Conservation (phyloP, 2,113 vertebrate species). For the Diphyllodes magnificus region DNA sequence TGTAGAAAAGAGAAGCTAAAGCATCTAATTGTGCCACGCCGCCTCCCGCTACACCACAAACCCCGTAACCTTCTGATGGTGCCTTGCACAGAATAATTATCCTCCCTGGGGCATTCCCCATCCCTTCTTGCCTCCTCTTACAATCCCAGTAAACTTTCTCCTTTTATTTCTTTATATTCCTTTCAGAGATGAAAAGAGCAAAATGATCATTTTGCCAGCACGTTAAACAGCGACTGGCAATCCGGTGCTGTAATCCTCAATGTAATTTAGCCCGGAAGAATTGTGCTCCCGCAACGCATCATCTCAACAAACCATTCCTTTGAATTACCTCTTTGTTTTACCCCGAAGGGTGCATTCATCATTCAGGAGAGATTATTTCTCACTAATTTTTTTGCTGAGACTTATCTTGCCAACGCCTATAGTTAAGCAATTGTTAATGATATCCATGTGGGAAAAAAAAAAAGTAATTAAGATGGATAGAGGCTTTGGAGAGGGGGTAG, state of each 20-base stretch:
- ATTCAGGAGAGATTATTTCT: neutral
- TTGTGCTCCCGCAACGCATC: constrained; percentile 1
- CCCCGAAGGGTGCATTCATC: constrained; percentile 39
- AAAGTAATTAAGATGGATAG: neutral
- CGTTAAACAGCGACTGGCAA: constrained; percentile 23
- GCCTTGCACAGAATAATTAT: constrained; percentile 40
- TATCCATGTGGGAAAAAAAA: neutral
- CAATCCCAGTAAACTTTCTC: constrained; percentile 34
- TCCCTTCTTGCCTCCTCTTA: neutral
- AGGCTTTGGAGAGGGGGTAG: neutral
- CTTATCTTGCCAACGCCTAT: neutral
- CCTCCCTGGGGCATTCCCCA: neutral
- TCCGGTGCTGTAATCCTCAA: neutral
- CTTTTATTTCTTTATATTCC: constrained; percentile 34
- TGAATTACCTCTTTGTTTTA: constrained; percentile 64
- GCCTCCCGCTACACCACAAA: neutral
- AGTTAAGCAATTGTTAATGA: constrained; percentile 38
- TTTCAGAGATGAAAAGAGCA: constrained; percentile 45
- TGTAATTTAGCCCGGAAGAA: constrained; percentile 30
- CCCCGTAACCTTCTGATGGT: constrained; percentile 29
- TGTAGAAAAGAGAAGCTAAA: constrained; percentile 64
- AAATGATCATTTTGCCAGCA: constrained; percentile 42
- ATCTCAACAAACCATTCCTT: constrained; percentile 24
- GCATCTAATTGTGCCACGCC: constrained; percentile 13
- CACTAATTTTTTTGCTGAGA: neutral